Base-by-base conservation (phyloP, 2,113 vertebrate species). In the Atractosteus spatula region DNA sequence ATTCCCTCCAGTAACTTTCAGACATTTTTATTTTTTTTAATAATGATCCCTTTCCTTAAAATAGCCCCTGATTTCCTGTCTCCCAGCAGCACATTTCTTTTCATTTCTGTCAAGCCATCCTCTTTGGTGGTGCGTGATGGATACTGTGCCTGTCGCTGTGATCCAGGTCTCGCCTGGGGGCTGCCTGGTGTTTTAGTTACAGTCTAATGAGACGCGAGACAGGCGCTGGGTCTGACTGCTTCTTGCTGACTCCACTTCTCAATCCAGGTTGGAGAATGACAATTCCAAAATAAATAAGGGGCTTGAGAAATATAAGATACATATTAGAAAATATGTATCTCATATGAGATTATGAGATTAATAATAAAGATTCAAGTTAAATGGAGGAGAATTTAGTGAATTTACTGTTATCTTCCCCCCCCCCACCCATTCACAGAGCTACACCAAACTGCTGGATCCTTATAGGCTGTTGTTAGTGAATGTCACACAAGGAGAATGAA, bases 111-210 rank as follows among this genome's bases (percentile, higher is more conserved):
- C 51, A 55, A 17, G n/a, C 16, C 10, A 8, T 68, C 47, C 51
- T 3, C 41, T n/a, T 41, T n/a, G 41, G 17, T 4, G 29, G 13
- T 12, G 6, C n/a, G 54, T 69, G 68, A 69, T 57, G 68, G 68
- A 57, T 59, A 55, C 55, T 29, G 51, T 41, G 83, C 80, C 78
- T 85, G 77, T 80, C 85, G 81, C 85, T 78, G 76, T 81, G 85
- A 84, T 82, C 74, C 77, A 75, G 86, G 85, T 80, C 81, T 86
- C 79, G 85, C 84, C 75, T 76, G 80, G 78, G 87, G 86, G 86
- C 82, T 77, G 73, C 63, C 80, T 62, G 66, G 66, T 82, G 83
- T 41, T 3, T 59, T 57, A 84, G 80, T 68, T 80, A 81, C 81
- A 80, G 78, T 77, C 75, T 88, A 87, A 88, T 87, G 86, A 89